Base-by-base conservation (phyloP, 2,888 invertebrate genomes). In the Apocheima hispidaria region DNA sequence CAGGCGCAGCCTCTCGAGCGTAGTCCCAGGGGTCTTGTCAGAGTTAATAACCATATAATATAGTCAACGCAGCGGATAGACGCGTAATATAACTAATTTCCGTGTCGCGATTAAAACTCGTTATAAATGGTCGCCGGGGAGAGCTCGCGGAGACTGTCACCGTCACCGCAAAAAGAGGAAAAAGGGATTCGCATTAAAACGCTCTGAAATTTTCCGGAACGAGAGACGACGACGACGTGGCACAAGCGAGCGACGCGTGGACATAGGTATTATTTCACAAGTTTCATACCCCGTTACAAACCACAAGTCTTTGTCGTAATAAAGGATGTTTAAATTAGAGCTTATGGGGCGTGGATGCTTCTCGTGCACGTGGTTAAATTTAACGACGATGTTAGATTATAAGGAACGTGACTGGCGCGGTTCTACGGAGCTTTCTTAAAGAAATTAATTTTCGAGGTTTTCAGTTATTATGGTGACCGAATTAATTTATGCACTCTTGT, bases 31-130 rank as follows among this genome's bases (percentile, higher is more conserved):
- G 71, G 69, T 67, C 73, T 78, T 71, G 70, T 74, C 74, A 72
- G 71, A 79, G 74, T 81, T 83, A 84, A 82, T 81, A 81, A 73
- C 77, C 79, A 78, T 79, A 83, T 79, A 82, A 82, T 80, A 78
- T 71, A 78, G 76, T 71, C 74, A 71, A 63, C 71, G 73, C 68
- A 64, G 68, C 74, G 75, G 77, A 81, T 82, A 81, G 77, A 81
- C 72, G 75, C 73, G 70, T 79, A 83, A 83, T 83, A 79, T 79
- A 84, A 83, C 82, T 84, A 84, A 87, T 88, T 84, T 86, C 81
- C 82, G 79, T 75, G 82, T 81, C 79, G 74, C 81, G 82, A 85
- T 87, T 86, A 86, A 84, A 87, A 83, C 80, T 83, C 82, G 81
- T 87, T 84, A 84, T 82, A 86, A 88, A 86, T 82, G 79, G 79